Percentiles rank a stretch among this genome's conserved stretches.
These are phyloP conservation scores for Coenonympha arcania DNA, from an alignment of 2,888 invertebrate genomes.

Conservation along the genomic window DNA sequence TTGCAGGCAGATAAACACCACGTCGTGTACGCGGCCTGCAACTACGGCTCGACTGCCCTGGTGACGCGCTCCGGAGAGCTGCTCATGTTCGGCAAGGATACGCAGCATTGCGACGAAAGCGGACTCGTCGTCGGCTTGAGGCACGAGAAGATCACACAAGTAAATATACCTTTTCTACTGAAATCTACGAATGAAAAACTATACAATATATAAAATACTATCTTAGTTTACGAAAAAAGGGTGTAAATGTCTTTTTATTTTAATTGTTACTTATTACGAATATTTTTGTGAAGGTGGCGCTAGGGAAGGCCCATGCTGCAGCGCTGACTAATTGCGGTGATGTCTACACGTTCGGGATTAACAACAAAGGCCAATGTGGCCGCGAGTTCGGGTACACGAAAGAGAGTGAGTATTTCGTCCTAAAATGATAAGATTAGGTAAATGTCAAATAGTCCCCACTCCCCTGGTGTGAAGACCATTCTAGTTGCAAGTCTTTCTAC, in stretches of 20 bases:
- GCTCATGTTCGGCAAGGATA: slow-evolving; percentile 96
- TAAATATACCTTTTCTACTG: slow-evolving; percentile 28
- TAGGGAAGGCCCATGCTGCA: slow-evolving; percentile 98
- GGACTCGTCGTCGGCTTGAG: slow-evolving; percentile 84
- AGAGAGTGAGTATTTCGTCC: slow-evolving; percentile 69
- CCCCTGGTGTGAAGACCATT: too few species aligned
- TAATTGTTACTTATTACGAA: neutral
- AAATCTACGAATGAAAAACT: too few species aligned
- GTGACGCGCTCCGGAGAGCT: slow-evolving; percentile 92
- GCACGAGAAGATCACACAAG: slow-evolving; percentile 79
- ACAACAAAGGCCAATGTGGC: slow-evolving; percentile 98
- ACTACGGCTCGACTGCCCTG: slow-evolving; percentile 94
- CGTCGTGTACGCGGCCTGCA: slow-evolving; percentile 89
- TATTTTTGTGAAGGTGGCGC: slow-evolving; percentile 75
- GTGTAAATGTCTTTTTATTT: too few species aligned
- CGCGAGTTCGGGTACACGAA: slow-evolving; percentile 81
- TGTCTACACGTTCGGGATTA: slow-evolving; percentile 96
- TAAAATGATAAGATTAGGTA: too few species aligned
- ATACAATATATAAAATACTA: neutral
- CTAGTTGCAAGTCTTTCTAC: too few species aligned
- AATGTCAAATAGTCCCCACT: too few species aligned
- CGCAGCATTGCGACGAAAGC: slow-evolving; percentile 83
- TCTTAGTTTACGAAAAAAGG: too few species aligned
- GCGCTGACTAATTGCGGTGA: slow-evolving; percentile 90
- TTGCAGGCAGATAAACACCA: slow-evolving; percentile 81